A percentile compares a stretch with the other conserved stretches of the same genome.
Conservation (phyloP, 2,113 vertebrate species). For the Serilophus lunatus region DNA sequence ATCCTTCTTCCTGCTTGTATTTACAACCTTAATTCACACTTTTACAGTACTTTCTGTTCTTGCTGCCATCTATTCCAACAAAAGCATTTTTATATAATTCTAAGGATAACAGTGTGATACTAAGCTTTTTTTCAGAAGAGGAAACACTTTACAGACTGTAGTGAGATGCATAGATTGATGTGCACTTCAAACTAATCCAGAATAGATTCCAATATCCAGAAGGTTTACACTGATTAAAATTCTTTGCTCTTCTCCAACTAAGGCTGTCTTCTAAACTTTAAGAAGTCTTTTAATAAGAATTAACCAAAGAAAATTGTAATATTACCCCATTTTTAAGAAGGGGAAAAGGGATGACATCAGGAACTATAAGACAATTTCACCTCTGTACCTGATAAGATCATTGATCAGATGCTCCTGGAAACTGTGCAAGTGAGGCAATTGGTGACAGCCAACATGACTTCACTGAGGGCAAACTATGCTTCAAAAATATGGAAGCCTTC, state of each 20-base stretch:
- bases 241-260: background rate
- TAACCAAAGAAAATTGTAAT: background rate
- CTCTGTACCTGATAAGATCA: background rate
- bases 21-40: background rate
- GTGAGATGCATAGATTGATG: background rate
- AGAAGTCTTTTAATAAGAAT: background rate
- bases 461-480: background rate
- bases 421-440: background rate
- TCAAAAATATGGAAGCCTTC: background rate
- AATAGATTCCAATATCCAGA: background rate
- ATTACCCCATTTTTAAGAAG: background rate
- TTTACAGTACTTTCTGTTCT: background rate
- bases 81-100: background rate
- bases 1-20: background rate
- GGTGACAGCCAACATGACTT: background rate
- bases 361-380: rapidly evolving
- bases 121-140: background rate
- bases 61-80: background rate
- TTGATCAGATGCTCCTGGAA: background rate
- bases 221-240: background rate
- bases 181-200: background rate
- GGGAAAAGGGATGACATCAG: background rate
- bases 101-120: background rate
- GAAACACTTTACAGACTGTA: background rate
- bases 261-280: background rate